Evolutionary conservation across 1,140 invertebrate genomes (phyloP), one percentile per base, ranked within the genome.

Genomic region (Diorhabda sublineata): DNA sequence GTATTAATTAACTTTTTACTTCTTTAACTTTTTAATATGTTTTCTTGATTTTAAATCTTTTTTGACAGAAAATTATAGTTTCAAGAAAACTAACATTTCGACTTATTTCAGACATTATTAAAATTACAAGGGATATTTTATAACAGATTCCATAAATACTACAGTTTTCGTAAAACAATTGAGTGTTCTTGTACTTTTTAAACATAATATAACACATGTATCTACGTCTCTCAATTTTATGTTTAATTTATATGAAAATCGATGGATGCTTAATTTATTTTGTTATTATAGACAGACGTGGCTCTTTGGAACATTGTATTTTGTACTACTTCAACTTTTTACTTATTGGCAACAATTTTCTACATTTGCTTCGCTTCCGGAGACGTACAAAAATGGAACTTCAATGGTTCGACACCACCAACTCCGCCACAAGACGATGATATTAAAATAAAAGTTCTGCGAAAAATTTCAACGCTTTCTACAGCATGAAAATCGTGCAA

Each of bases 241-340:
- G 1, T 26, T 26, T 26, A 0, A 2, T 26, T 26, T 26, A 26
- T 26, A 26, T 26, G 0, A 26, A 26, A 26, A 26, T 26, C 26
- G 26, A 1, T 26, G 26, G 26, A 26, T 26, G 26, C 26, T 1
- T 26, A 26, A 26, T 26, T 26, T 52, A 45, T 64, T 56, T 44
- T 3, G 42, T 43, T 42, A 26, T 70, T 73, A 66, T 66, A 73
- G 72, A 62, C 52, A 42, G 69, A 76, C 56, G 69, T 72, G 64
- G 7, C 45, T 3, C 66, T 72, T 58, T 77, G 76, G 76, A 73
- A 59, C 43, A 76, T 73, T 9, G 71, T 77, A 45, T 77, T 76
- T 62, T 65, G 70, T 4, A 70, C 69, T 56, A 69, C 76, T 3
- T 69, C 73, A 3, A 45, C 41, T 41, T 57, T 73, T 42, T 77